A percentile compares a stretch with the other conserved stretches of the same genome.
These are phyloP conservation scores for Carduelis carduelis DNA, from an alignment of 2,797 vertebrate genomes.

Conservation along the genomic window DNA sequence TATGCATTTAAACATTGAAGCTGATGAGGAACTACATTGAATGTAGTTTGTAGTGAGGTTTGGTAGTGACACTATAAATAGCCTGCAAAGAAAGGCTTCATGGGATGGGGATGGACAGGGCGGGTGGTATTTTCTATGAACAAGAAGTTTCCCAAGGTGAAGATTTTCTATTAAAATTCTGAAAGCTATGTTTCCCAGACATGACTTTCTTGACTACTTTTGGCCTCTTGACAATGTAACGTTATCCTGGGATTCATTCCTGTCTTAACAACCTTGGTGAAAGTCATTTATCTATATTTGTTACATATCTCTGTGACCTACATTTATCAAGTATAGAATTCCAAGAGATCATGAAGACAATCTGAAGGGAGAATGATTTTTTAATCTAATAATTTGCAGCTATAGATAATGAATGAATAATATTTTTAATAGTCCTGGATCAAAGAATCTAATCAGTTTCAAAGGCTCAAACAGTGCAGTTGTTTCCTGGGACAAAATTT, in stretches of 20 bases:
- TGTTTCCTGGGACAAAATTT: not conserved
- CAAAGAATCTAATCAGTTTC: slow-evolving; percentile 12
- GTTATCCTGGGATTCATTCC: slow-evolving; percentile 34
- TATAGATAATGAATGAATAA: slow-evolving; percentile 4
- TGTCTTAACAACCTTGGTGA: slow-evolving; percentile 30
- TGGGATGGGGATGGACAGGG: not conserved
- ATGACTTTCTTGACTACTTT: slow-evolving; percentile 35
- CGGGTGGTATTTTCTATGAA: not conserved
- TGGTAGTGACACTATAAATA: not conserved
- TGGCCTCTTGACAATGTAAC: slow-evolving; percentile 47
- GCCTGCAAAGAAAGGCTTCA: not conserved
- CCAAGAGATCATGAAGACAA: not conserved
- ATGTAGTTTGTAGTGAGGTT: not conserved
- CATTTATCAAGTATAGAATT: slow-evolving; percentile 24
- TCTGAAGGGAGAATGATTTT: slow-evolving; percentile 1
- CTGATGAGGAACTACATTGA: not conserved
- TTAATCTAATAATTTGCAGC: slow-evolving; percentile 35
- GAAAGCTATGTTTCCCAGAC: not conserved
- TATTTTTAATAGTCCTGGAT: not conserved
- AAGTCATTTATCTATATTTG: slow-evolving; percentile 59
- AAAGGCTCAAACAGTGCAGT: not conserved
- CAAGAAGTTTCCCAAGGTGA: slow-evolving; percentile 36
- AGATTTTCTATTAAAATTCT: slow-evolving; percentile 58
- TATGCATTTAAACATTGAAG: not conserved
- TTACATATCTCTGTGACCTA: slow-evolving; percentile 25